Evolutionary conservation across 2,797 vertebrate genomes (phyloP), one percentile per base, ranked within the genome.

Genomic region (Hydrocynus forskahlii): DNA sequence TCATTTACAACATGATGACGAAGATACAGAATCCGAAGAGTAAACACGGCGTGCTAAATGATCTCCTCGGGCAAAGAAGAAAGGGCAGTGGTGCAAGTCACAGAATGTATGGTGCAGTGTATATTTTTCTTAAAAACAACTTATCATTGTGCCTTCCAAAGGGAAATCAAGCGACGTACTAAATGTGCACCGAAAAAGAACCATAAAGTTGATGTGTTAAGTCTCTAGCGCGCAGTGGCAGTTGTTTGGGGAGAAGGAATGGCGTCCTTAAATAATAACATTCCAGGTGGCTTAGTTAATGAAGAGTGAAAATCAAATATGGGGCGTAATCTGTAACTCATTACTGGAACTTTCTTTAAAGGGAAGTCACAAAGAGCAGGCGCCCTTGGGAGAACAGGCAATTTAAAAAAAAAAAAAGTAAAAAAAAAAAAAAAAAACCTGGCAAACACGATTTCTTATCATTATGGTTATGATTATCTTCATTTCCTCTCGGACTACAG

Each of bases 241-340:
- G 94, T 94, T 94, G 94, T 94, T 94, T 90, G 92, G 94, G 94
- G 94, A 94, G 91, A 93, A 91, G 92, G 88, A 92, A 92, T 83
- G 88, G 84, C 92, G 85, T 87, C 92, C 92, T 93, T 93, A 94
- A 95, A 94, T 94, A 95, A 94, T 94, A 93, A 91, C 93, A 93
- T 94, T 94, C 94, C 94, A 95, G 94, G 94, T 95, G 93, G 93
- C 94, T 95, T 91, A 92, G 92, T 94, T 95, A 95, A 95, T 95
- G 94, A 95, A 94, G 92, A 95, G 94, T 95, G 94, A 94, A 95
- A 94, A 94, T 93, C 92, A 95, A 95, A 94, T 94, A 94, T 95
- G 94, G 91, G 89, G 89, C 87, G 86, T 93, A 95, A 94, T 95
- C 94, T 94, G 92, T 91, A 92, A 92, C 93, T 94, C 92, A 91